Percentiles rank a stretch among this genome's conserved stretches.
These are phyloP conservation scores for Mustelus asterias DNA, from an alignment of 2,113 vertebrate genomes.

Conservation along the genomic window DNA sequence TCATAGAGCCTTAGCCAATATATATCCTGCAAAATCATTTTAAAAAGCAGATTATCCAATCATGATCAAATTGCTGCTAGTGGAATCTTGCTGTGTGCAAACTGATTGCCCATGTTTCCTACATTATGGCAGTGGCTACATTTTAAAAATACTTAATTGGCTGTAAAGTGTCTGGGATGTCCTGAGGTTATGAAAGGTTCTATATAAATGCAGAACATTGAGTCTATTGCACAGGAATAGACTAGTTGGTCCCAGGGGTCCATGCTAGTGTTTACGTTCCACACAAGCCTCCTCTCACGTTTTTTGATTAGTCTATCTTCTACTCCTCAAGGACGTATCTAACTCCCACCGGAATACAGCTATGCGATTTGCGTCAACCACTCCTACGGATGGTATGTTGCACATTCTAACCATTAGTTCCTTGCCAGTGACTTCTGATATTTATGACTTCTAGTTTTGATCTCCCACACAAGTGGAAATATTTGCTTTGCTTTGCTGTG, in stretches of 20 bases:
- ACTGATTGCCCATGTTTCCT: neutral
- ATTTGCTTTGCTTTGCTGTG: neutral
- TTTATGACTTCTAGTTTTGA: neutral
- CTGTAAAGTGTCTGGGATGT: neutral
- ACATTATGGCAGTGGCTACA: neutral
- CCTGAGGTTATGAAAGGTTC: neutral
- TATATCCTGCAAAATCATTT: neutral
- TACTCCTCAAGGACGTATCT: neutral
- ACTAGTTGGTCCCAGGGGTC: neutral
- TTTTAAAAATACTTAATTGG: neutral
- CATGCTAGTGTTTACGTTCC: neutral
- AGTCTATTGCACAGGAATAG: neutral
- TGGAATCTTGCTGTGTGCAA: neutral
- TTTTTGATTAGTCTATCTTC: neutral
- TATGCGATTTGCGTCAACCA: neutral
- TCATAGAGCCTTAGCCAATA: neutral
- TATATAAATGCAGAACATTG: neutral
- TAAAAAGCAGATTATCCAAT: neutral
- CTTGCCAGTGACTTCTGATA: neutral
- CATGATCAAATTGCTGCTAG: neutral
- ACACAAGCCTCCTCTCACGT: neutral
- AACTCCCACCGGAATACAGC: too few species aligned
- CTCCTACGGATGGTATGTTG: neutral
- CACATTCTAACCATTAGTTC: neutral
- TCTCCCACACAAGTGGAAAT: neutral